These are phyloP conservation scores for Lineus longissimus DNA, from an alignment of 1,140 invertebrate species.

Conservation along the genomic window DNA sequence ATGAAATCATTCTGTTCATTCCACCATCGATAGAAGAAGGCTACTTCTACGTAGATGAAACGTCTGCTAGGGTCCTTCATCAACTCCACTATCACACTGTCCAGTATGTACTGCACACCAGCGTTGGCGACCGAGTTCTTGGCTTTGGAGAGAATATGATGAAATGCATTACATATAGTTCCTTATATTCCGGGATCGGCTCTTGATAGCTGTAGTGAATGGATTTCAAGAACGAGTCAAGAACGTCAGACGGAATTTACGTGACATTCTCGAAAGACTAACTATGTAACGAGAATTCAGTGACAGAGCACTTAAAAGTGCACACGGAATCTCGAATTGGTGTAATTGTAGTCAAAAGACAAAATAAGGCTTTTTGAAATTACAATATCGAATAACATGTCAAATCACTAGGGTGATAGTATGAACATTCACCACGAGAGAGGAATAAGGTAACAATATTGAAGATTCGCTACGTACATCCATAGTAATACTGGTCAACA, in stretches of 20 bases:
- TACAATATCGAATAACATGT: too few species aligned
- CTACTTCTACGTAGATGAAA: conserved; percentile 68
- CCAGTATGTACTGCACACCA: conserved; percentile 68
- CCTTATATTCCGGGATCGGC: too few species aligned
- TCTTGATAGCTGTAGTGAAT: background rate
- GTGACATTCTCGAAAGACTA: background rate
- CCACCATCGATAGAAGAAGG: conserved; percentile 93
- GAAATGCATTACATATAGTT: too few species aligned
- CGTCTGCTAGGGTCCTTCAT: conserved; percentile 62
- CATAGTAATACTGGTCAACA: conserved; percentile 85
- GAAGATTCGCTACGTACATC: conserved; percentile 55
- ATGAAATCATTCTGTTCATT: conserved; percentile 63
- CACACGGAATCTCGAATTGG: background rate
- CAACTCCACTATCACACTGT: conserved; percentile 76
- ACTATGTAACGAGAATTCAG: background rate
- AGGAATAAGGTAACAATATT: too few species aligned
- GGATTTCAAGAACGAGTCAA: background rate
- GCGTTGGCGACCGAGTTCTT: conserved; percentile 45
- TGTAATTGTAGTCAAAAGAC: background rate
- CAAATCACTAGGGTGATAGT: too few species aligned
- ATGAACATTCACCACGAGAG: too few species aligned
- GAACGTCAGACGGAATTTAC: background rate
- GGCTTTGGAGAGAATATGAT: conserved; percentile 42
- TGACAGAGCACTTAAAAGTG: background rate
- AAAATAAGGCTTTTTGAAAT: background rate